These are phyloP conservation scores for Pollenia griseotomentosa DNA, from an alignment of 2,888 invertebrate genomes.

Conservation along the genomic window DNA sequence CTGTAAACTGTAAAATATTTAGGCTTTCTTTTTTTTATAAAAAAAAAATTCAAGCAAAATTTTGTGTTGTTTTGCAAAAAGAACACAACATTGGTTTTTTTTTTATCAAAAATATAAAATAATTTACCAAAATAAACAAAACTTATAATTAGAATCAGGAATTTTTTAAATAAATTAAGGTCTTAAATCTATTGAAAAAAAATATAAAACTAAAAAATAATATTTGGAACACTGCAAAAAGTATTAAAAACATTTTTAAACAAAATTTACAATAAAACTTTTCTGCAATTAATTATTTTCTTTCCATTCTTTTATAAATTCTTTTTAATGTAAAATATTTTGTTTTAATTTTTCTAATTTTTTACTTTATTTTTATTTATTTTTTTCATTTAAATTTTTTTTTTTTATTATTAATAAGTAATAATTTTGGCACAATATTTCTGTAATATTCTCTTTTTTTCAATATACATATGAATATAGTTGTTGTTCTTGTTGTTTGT, in stretches of 20 bases:
- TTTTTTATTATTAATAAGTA: conserved; percentile 53
- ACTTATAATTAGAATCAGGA: conserved; percentile 45
- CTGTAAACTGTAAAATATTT: conserved; percentile 56
- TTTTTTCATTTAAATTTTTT: conserved; percentile 10
- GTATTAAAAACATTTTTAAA: conserved; percentile 42
- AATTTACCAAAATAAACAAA: conserved; percentile 28
- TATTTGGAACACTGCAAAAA: conserved; percentile 66
- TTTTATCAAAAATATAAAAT: not conserved
- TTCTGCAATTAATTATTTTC: conserved; percentile 51
- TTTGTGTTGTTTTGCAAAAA: conserved; percentile 9
- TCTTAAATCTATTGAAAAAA: conserved; percentile 21
- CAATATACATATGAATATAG: conserved; percentile 73
- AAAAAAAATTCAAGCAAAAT: conserved; percentile 15
- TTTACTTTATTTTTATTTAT: conserved; percentile 21
- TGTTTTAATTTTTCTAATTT: conserved; percentile 26
- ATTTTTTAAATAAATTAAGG: conserved; percentile 32
- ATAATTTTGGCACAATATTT: conserved; percentile 72
- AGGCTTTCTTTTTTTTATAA: conserved; percentile 41
- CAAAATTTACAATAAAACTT: conserved; percentile 65
- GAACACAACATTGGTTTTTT: conserved; percentile 31
- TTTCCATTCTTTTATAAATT: conserved; percentile 22
- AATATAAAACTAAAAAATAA: conserved; percentile 28
- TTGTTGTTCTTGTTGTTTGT: conserved; percentile 75
- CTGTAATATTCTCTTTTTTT: conserved; percentile 65
- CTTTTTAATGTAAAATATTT: conserved; percentile 39